phyloP scores from a whole-genome alignment of 2,113 vertebrate species.

The Pelvicachromis taeniatus region DNA sequence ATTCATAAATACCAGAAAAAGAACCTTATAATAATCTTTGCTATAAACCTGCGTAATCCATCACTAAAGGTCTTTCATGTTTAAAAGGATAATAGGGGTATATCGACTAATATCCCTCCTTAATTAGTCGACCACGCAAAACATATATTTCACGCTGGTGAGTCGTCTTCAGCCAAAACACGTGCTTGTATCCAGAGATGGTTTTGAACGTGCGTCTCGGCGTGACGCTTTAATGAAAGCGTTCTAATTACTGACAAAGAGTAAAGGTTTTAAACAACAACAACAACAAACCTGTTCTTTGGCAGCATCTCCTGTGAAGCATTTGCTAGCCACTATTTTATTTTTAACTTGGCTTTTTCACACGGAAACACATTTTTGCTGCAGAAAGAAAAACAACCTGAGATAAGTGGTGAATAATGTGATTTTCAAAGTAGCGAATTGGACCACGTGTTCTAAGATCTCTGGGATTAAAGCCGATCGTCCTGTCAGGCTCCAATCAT shows the following conservation, averaged over 20 bases:
- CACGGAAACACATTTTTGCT: background rate
- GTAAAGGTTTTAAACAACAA: background rate
- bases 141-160: background rate
- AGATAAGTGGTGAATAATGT: background rate
- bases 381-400: background rate
- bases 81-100: background rate
- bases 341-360: slow-evolving; percentile 39
- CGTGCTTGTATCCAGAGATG: background rate
- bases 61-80: slow-evolving; percentile 21
- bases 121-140: slow-evolving; percentile 1
- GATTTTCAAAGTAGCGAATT: background rate
- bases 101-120: background rate
- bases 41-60: slow-evolving; percentile 38
- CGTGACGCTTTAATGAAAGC: background rate
- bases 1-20: slow-evolving; percentile 21
- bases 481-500: background rate
- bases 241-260: background rate
- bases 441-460: background rate
- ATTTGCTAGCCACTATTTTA: background rate
- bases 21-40: background rate
- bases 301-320: slow-evolving; percentile 4
- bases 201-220: background rate
- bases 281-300: background rate
- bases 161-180: background rate
- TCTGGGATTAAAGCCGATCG: slow-evolving; percentile 20